These are phyloP conservation scores for Bruchidius siliquastri DNA, from an alignment of 2,888 invertebrate genomes.

Conservation along the genomic window DNA sequence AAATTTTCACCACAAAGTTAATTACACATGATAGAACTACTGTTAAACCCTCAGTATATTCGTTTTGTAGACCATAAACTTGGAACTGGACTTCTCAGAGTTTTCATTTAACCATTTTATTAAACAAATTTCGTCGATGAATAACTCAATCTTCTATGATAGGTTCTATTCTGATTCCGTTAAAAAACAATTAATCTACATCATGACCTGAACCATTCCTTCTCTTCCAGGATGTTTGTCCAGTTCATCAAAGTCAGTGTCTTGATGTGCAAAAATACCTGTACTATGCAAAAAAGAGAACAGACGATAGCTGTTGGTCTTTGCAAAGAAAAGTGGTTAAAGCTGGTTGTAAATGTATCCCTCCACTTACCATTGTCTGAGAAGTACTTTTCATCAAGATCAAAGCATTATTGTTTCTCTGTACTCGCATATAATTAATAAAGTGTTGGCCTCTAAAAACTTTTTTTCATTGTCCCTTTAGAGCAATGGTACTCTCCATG, in stretches of 20 bases:
- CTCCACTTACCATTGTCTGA: not conserved
- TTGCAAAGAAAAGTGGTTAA: conserved; percentile 23
- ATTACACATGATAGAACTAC: too few relatives aligned
- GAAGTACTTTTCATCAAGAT: too few relatives aligned
- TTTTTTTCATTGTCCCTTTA: not conserved
- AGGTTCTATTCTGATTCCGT: too few relatives aligned
- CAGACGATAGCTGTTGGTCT: conserved; percentile 23
- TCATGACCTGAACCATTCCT: not conserved
- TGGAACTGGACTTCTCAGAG: too few relatives aligned
- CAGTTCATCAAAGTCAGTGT: conserved; percentile 21
- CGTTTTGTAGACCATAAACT: too few relatives aligned
- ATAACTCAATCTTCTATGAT: too few relatives aligned
- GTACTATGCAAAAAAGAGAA: conserved; percentile 23
- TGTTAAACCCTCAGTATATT: too few relatives aligned
- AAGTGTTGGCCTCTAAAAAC: not conserved
- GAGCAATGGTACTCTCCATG: too few relatives aligned
- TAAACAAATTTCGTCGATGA: too few relatives aligned
- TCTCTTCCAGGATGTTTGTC: conserved; percentile 26
- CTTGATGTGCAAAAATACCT: conserved; percentile 21
- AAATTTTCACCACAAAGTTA: too few relatives aligned
- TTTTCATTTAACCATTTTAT: too few relatives aligned
- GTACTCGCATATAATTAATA: not conserved
- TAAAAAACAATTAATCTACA: too few relatives aligned
- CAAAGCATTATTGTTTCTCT: not conserved
- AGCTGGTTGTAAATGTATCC: conserved; percentile 29